Conservation (phyloP, 2,113 vertebrate species). For the Xenotilapia leptura region DNA sequence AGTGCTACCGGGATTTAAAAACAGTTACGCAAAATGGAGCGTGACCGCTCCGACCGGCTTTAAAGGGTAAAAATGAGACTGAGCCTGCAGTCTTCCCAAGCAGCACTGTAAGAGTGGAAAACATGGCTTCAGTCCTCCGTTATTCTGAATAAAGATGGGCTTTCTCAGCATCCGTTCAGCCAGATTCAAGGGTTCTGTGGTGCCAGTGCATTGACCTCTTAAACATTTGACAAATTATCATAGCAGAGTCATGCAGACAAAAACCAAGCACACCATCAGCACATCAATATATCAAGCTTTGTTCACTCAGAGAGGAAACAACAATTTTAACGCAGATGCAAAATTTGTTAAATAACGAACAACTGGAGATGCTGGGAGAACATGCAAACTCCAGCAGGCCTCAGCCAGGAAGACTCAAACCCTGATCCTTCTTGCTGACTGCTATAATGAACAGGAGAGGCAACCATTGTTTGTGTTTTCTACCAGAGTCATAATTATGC, state of each 20-base stretch:
- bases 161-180: neutral
- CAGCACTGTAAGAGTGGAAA: neutral
- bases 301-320: neutral
- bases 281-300: neutral
- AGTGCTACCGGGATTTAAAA: no score
- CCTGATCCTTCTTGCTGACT: neutral
- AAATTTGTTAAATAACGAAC: neutral
- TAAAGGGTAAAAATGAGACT: neutral
- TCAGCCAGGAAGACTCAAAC: neutral
- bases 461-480: neutral
- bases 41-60: rapidly evolving
- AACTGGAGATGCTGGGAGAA: neutral
- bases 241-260: neutral
- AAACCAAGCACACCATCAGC: neutral
- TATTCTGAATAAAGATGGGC: neutral
- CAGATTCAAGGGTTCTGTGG: neutral
- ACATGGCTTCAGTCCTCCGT: neutral
- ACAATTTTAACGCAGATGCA: neutral
- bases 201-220: neutral
- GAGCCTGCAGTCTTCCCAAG: neutral
- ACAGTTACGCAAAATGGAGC: no score
- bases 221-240: neutral
- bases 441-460: neutral
- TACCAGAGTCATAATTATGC: neutral
- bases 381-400: neutral